A percentile compares a stretch with the other conserved stretches of the same genome.
Conservation (phyloP, 2,113 vertebrate genomes). For the Anoura caudifer region DNA sequence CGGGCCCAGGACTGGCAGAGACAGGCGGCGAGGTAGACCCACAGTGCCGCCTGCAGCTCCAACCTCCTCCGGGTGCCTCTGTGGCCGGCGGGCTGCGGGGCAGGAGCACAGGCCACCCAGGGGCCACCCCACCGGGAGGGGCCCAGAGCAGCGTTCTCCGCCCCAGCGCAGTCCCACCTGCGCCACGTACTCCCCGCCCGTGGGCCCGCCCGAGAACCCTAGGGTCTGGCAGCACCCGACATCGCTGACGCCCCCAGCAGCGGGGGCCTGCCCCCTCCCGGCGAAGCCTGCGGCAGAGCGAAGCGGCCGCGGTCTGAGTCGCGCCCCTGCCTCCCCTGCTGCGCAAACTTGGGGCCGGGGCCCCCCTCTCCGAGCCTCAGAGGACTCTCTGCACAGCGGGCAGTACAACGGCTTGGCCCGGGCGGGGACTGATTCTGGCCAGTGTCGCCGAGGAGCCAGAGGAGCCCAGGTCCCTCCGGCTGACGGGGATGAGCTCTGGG, state of each 20-base stretch:
- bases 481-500: no score
- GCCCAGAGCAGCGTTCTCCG: rapidly evolving
- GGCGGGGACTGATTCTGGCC: rapidly evolving
- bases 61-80: rapidly evolving
- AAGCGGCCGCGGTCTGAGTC: not conserved
- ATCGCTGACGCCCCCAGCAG: not conserved
- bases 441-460: no score
- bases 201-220: rapidly evolving
- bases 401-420: not conserved
- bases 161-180: rapidly evolving
- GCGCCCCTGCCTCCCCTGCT: rapidly evolving
- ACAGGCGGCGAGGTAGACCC: rapidly evolving
- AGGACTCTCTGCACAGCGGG: not conserved
- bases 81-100: not conserved
- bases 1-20: not conserved
- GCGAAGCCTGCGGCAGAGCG: not conserved
- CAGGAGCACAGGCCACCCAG: rapidly evolving
- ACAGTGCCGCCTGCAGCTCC: not conserved
- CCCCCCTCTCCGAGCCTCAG: not conserved
- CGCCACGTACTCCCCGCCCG: not conserved
- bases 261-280: not conserved
- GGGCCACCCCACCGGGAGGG: rapidly evolving
- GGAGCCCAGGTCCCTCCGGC: not conserved
- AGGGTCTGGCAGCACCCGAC: no score
- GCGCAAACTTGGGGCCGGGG: no score